Percentiles rank a stretch among this genome's conserved stretches.
These are phyloP conservation scores for Amphipoea oculea DNA, from an alignment of 2,888 invertebrate species.

Conservation along the genomic window DNA sequence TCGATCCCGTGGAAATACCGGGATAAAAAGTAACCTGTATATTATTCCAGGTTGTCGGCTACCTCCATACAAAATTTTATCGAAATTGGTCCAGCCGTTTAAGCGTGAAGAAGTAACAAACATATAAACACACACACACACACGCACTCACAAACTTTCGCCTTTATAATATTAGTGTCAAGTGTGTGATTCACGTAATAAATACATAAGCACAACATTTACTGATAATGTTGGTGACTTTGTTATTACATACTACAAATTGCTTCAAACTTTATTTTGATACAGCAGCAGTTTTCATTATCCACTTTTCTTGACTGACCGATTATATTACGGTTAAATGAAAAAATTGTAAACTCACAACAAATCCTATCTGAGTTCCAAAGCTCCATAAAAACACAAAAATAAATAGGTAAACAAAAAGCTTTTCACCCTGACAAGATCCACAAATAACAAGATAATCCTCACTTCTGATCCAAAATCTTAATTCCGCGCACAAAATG, in stretches of 20 bases:
- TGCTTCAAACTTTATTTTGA: not conserved
- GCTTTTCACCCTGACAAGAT: too few species aligned
- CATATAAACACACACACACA: too few species aligned
- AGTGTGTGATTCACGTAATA: too few species aligned
- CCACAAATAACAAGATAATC: not conserved
- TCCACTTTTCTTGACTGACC: not conserved
- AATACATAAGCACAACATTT: not conserved
- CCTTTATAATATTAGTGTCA: too few species aligned
- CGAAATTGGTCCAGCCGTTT: too few species aligned
- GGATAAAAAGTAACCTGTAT: too few species aligned
- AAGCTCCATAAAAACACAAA: not conserved
- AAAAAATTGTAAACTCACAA: not conserved
- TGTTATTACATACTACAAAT: not conserved
- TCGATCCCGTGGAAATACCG: too few species aligned
- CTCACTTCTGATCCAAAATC: conserved; percentile 30
- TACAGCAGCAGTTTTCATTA: too few species aligned
- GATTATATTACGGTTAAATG: not conserved
- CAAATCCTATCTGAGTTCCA: not conserved
- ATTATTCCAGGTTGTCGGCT: too few species aligned
- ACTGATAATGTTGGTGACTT: not conserved
- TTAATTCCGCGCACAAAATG: conserved; percentile 51
- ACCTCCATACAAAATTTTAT: too few species aligned
- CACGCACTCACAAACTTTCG: too few species aligned
- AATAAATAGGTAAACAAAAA: not conserved
- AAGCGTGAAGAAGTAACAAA: too few species aligned